phyloP scores from a whole-genome alignment of 2,888 invertebrate species.

The Eilema griseolum region DNA sequence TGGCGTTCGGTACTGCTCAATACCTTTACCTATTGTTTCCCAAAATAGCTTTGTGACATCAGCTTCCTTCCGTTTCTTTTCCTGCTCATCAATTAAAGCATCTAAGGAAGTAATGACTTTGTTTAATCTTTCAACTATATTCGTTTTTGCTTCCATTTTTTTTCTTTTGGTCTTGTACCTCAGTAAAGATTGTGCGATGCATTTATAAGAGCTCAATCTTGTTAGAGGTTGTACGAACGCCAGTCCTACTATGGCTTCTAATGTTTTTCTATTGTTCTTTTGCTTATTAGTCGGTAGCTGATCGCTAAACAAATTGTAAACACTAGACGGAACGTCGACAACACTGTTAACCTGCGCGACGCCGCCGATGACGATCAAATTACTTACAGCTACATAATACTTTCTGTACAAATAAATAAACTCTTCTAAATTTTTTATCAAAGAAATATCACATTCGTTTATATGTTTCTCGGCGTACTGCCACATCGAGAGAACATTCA shows the following conservation, averaged over 20 bases:
- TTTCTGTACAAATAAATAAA: slow-evolving; percentile 90
- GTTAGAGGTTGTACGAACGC: slow-evolving; percentile 88
- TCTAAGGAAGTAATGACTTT: slow-evolving; percentile 88
- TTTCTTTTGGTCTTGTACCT: slow-evolving; percentile 80
- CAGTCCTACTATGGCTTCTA: slow-evolving; percentile 87
- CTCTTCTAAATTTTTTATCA: slow-evolving; percentile 91
- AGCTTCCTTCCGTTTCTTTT: slow-evolving; percentile 88
- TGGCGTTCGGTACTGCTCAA: slow-evolving; percentile 88
- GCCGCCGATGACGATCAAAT: slow-evolving; percentile 91
- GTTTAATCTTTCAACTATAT: slow-evolving; percentile 84
- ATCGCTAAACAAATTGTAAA: slow-evolving; percentile 87
- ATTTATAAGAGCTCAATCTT: slow-evolving; percentile 88
- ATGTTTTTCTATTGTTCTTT: slow-evolving; percentile 84
- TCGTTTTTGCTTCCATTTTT: slow-evolving; percentile 73
- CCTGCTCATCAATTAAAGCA: slow-evolving; percentile 88
- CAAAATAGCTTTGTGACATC: slow-evolving; percentile 91
- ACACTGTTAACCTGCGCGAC: slow-evolving; percentile 89
- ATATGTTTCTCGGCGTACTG: slow-evolving; percentile 90
- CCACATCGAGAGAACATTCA: slow-evolving; percentile 90
- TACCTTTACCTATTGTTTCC: slow-evolving; percentile 89
- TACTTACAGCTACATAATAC: slow-evolving; percentile 91
- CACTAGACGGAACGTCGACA: slow-evolving; percentile 87
- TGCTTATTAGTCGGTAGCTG: slow-evolving; percentile 85
- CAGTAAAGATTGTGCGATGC: slow-evolving; percentile 86
- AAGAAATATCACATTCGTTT: slow-evolving; percentile 89